Evolutionary conservation across 2,797 vertebrate species (phyloP).

Genomic region (Smutsia temminckii): DNA sequence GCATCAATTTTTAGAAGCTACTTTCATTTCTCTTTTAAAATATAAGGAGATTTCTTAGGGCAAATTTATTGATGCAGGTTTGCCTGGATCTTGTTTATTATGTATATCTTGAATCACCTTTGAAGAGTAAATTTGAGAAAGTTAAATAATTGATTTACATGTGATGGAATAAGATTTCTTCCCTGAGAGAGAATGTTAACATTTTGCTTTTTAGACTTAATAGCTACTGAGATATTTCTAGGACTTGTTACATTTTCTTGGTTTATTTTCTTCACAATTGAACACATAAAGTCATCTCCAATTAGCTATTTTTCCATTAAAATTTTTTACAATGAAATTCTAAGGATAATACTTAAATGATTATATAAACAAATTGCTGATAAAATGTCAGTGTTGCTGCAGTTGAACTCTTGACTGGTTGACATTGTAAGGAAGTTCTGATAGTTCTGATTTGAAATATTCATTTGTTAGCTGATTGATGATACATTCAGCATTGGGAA

Average conservation of each 20-base stretch:
- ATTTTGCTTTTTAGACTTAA: neutral
- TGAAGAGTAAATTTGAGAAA: neutral
- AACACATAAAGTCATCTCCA: neutral
- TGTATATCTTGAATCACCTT: neutral
- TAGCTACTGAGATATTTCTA: neutral
- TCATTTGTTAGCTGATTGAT: neutral
- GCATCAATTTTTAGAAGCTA: neutral
- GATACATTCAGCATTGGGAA: neutral
- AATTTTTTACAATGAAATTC: neutral
- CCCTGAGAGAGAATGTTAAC: neutral
- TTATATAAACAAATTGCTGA: neutral
- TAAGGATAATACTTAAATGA: neutral
- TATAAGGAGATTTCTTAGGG: neutral
- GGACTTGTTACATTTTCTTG: neutral
- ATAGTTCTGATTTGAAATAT: conserved; percentile 4
- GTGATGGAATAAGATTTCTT: neutral
- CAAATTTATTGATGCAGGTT: neutral
- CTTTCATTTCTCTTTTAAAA: conserved; percentile 16
- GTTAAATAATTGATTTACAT: neutral
- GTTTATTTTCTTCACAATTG: neutral
- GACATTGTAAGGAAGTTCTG: neutral
- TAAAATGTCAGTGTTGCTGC: neutral
- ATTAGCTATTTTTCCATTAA: neutral
- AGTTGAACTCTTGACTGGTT: neutral
- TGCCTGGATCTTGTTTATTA: neutral